phyloP scores from a whole-genome alignment of 2,113 vertebrate species.

The Colaptes auratus region DNA sequence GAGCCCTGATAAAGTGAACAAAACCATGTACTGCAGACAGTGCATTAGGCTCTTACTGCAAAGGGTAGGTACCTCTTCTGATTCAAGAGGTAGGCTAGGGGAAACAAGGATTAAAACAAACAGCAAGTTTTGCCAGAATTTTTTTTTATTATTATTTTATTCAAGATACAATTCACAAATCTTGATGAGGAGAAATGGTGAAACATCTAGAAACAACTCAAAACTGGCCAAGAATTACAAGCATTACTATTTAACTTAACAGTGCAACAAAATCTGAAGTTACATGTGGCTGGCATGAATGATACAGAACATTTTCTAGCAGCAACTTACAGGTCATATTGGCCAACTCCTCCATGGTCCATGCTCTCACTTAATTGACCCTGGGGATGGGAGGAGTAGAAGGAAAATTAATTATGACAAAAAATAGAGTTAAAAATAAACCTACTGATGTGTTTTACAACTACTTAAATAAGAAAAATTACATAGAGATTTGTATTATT shows the following conservation, averaged over 20 bases:
- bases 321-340: conserved; percentile 93
- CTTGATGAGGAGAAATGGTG: background rate
- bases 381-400: conserved; percentile 76
- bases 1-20: background rate
- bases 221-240: background rate
- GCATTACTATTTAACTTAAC: conserved; percentile 1
- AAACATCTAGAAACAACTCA: background rate
- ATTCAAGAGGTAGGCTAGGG: background rate
- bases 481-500: too few relatives aligned
- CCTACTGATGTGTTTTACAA: background rate
- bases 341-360: conserved; percentile 91
- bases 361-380: conserved; percentile 91
- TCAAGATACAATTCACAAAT: conserved; percentile 16
- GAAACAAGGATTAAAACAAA: conserved; percentile 58
- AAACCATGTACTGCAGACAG: background rate
- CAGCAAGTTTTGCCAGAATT: conserved; percentile 7
- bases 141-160: conserved; percentile 28
- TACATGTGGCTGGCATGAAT: background rate
- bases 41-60: fast-evolving
- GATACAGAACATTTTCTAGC: conserved; percentile 42
- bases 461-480: background rate
- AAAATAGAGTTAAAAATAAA: background rate
- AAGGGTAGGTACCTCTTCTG: background rate
- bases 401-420: conserved; percentile 15
- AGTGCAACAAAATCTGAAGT: background rate